Evolutionary conservation across 2,888 invertebrate species (phyloP), one percentile per base, ranked within the genome.

Genomic region (Dendrolimus houi): DNA sequence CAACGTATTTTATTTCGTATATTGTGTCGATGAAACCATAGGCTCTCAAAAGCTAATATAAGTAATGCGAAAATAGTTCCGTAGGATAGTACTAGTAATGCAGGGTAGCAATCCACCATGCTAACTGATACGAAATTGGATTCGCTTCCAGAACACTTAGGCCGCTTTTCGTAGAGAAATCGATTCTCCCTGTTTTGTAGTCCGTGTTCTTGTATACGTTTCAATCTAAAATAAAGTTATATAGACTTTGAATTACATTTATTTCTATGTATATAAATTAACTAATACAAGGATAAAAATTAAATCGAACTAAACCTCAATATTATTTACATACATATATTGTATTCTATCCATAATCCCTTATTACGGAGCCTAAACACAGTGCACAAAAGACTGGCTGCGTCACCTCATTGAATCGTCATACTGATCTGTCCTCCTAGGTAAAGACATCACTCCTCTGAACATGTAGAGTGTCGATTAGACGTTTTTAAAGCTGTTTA

Each of bases 51-150:
- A 8, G 69, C 59, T 7, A 82, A 64, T 1, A 87, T 54, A 9
- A 67, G 54, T 1, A 79, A 17, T n/a, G 88, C 75, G 3, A 79
- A 55, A 0, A 83, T 42, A 8, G 68, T 58, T 41, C 89, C 89
- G 62, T 89, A 89, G 0, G 76, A 72, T 1, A 90, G 62, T 42
- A 87, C 80, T 1, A 89, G 65, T 6, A 90, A 58, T 0, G 87
- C 87, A 0, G 89, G 89, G 67, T 92, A 92, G 63, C 92, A 93
- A 69, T 94, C 94, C 1, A 93, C 91, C 73, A 94, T 87, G 63
- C 93, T 93, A 52, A 94, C 94, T 47, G 93, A 94, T 13, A 94
- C 87, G 70, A 95, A 95, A 62, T 84, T 89, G 0, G 92, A 91
- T 52, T 83, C 85, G 64, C 94, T 93, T 8, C 92, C 92, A 0